A percentile compares a stretch with the other conserved stretches of the same genome.
Evolutionary conservation across 2,113 vertebrate species (phyloP).

Genomic region (Zapus hudsonius): DNA sequence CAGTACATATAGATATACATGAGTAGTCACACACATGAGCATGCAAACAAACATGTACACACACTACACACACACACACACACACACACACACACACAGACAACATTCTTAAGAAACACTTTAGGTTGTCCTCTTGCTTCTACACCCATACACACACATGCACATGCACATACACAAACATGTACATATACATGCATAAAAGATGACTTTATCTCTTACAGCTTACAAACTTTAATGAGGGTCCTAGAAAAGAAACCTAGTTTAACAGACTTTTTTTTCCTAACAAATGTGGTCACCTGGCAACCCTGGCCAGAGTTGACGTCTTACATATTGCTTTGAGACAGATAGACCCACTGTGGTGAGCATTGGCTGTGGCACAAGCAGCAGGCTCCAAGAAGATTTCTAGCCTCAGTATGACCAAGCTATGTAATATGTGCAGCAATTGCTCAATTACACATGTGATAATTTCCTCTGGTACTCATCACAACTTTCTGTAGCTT

Average conservation of each 20-base stretch:
- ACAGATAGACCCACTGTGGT: constrained; percentile 27
- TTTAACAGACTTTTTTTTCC: constrained; percentile 26
- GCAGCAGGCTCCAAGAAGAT: constrained; percentile 32
- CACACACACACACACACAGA: no score
- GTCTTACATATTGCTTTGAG: constrained; percentile 57
- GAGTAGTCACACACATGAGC: no score
- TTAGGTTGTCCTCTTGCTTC: no score
- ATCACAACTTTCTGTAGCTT: constrained; percentile 27
- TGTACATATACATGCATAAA: no score
- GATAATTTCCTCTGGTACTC: constrained; percentile 45
- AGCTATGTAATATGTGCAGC: constrained; percentile 23
- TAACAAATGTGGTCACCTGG: constrained; percentile 19
- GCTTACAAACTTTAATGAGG: neutral
- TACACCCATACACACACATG: no score
- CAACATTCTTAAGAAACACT: no score
- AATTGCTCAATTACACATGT: constrained; percentile 43
- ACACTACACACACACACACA: no score
- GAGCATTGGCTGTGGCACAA: constrained; percentile 56
- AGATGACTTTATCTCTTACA: neutral
- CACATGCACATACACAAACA: no score
- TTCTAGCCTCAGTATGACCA: constrained; percentile 62
- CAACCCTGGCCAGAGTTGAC: constrained; percentile 47
- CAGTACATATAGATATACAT: no score
- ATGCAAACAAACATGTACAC: no score
- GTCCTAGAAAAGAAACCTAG: neutral